Percentiles rank a stretch among this genome's conserved stretches.
Evolutionary conservation across 2,113 vertebrate genomes (phyloP).

Genomic region (Xiphophorus hellerii): DNA sequence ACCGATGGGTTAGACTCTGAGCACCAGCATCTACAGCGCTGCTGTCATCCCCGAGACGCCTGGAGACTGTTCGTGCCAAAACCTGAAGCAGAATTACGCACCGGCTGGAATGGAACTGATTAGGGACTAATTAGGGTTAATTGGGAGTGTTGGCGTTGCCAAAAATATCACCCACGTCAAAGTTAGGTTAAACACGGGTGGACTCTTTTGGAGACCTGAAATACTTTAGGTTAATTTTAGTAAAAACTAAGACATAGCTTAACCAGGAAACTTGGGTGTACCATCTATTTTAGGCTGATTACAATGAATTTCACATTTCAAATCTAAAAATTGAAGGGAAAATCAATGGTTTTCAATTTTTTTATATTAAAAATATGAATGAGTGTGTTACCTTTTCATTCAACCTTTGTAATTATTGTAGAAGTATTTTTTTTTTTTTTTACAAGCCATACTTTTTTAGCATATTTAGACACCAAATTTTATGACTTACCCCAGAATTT

Average conservation of each 20-base stretch:
- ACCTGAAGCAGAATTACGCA: slow-evolving; percentile 76
- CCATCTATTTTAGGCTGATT: no score
- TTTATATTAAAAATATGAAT: no score
- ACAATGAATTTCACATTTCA: no score
- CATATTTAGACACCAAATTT: not conserved
- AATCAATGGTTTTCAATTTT: no score
- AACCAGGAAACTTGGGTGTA: not conserved
- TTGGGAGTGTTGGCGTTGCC: not conserved
- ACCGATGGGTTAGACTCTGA: slow-evolving; percentile 56
- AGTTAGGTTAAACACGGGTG: not conserved
- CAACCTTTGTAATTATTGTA: not conserved
- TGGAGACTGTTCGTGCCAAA: slow-evolving; percentile 67
- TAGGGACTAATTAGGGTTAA: slow-evolving; percentile 56
- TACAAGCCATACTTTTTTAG: no score
- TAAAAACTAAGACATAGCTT: not conserved
- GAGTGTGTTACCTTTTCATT: not conserved
- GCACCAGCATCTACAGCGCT: slow-evolving; percentile 71
- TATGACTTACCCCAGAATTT: not conserved
- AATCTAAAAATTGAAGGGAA: no score
- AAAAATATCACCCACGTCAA: not conserved
- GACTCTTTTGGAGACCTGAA: not conserved
- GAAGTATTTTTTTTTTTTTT: not conserved
- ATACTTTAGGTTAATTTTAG: not conserved
- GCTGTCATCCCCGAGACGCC: slow-evolving; percentile 68
- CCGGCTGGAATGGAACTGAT: slow-evolving; percentile 78